Evolutionary conservation across 2,888 invertebrate genomes (phyloP), one percentile per base, ranked within the genome.

Genomic region (Desoria tigrina): DNA sequence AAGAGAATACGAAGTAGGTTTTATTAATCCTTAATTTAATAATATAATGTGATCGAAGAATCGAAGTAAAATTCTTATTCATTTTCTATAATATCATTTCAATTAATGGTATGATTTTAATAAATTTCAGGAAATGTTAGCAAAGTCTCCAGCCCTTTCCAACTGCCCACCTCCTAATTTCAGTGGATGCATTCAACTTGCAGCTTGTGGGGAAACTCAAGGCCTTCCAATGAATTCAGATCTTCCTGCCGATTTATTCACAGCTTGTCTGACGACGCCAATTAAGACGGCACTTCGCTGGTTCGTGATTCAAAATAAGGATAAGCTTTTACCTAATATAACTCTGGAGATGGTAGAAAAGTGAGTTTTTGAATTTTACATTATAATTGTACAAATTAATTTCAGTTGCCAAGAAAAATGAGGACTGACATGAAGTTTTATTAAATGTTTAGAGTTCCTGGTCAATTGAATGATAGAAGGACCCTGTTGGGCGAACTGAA

Each of bases 401-500:
- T n/a, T n/a, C n/a, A n/a, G n/a, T n/a, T 14, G 39, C 14, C 39
- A 9, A 26, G 53, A 26, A 14, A 53, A 14, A 21, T 26, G 23
- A 24, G 27, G 9, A 26, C 9, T 53, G 24, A 21, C 18, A 21
- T n/a, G n/a, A n/a, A n/a, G n/a, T n/a, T n/a, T n/a, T n/a, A n/a
- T n/a, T n/a, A n/a, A 14, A 16, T 18, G 4, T 42, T 54, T 74
- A 92, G 93, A 81, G 94, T 99, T 77, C 98, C 98, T 7, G 99
- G 99, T 1, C 90, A 91, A 79, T 86, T 96, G 75, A 91, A 90
- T 74, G 97, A 98, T 83, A 85, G 97, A 23, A 86, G 95, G 77
- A 97, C 99, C 28, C 94, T 98, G 92, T 85, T 98, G 74, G 99
- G 99, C 55, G 98, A 99, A 83, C 84, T 99, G 67, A 99, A 99